Base-by-base conservation (phyloP, 2,888 invertebrate genomes). In the Drosophila anomelani region DNA sequence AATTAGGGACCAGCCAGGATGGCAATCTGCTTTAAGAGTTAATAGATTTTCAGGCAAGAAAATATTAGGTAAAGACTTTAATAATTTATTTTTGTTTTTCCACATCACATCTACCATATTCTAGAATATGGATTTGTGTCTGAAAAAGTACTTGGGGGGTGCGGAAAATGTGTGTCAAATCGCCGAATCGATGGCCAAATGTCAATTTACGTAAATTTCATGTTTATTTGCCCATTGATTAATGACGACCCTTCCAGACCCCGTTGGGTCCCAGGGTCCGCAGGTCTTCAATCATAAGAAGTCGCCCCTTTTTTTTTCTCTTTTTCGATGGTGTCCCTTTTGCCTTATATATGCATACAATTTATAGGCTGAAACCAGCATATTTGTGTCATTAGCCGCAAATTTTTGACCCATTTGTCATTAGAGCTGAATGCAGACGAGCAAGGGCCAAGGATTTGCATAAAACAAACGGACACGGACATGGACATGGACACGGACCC, bases 331-430 rank as follows among this genome's bases (percentile, higher is more conserved):
- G 17, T 55, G 39, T 23, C 38, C 44, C 41, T 54, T 60, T 49
- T 53, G 75, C 70, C 57, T 83, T 88, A 88, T 86, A 84, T 84
- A 86, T 86, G 85, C 87, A 88, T 77, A 71, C 47, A 84, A 84
- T 84, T 88, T 84, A 81, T 88, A 81, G 89, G 87, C 79, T 49
- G 71, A 82, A 74, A 67, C 62, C 74, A 87, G 85, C 89, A 88
- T 88, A 88, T 89, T 87, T 89, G 78, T 84, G 83, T 85, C 88
- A 89, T 84, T 84, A 84, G 89, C 85, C 84, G 80, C 87, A 84
- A 89, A 89, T 84, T 89, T 84, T 88, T 89, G 84, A 84, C 88
- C 84, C 89, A 84, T 84, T 84, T 84, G 84, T 84, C 84, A 84
- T 84, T 84, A 85, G 88, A 85, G 79, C 73, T 72, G 85, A 73